Evolutionary conservation across 2,888 invertebrate species (phyloP).

Genomic region (Andricus curvator): DNA sequence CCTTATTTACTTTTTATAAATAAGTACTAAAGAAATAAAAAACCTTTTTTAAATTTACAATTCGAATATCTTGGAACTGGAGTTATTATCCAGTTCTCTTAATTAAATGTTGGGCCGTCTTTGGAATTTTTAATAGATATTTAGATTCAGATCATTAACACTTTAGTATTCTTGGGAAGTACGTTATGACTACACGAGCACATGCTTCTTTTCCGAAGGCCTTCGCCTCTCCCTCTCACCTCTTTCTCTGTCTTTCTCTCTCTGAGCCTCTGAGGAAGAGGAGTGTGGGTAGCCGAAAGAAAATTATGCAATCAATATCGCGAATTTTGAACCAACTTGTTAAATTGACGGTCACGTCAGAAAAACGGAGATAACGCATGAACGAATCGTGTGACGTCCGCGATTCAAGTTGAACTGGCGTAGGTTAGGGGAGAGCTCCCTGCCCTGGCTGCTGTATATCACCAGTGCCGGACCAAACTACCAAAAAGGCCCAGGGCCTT

Average conservation of each 20-base stretch:
- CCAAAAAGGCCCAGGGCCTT: not conserved
- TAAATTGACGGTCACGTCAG: not conserved
- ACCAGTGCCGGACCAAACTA: not conserved
- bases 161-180: not conserved
- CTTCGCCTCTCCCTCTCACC: not conserved
- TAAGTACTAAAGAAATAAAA: not conserved
- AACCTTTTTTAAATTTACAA: not conserved
- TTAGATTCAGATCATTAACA: not conserved
- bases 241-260: not conserved
- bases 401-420: constrained; percentile 59
- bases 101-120: not conserved
- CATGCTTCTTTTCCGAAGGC: not conserved
- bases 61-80: not conserved
- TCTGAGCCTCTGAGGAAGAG: not conserved
- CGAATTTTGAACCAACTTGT: constrained; percentile 13
- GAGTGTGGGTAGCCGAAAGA: not conserved
- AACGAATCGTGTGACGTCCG: constrained; percentile 34
- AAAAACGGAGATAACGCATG: constrained; percentile 11
- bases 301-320: constrained; percentile 12
- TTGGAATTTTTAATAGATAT: not conserved
- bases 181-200: not conserved
- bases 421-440: constrained; percentile 61
- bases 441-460: constrained; percentile 63
- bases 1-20: not conserved
- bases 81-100: not conserved